Base-by-base conservation (phyloP, 2,113 vertebrate species). In the Anolis sagrei region DNA sequence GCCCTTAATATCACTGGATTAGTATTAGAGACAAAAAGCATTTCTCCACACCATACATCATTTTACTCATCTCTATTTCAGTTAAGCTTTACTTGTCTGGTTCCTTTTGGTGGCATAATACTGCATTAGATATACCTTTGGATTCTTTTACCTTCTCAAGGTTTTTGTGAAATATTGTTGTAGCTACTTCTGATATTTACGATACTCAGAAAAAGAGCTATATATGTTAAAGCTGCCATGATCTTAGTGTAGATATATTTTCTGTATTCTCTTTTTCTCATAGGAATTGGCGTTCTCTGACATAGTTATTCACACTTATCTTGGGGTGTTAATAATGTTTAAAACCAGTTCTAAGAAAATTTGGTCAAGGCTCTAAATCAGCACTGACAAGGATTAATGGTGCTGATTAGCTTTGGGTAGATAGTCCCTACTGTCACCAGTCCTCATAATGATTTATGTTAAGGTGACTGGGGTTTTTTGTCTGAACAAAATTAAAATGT, bases 401-500 rank as follows among this genome's bases (percentile, higher is more conserved):
- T 48, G 39, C 58, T 48, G 29, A 64, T 19, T 80, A 44, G 36
- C 61, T 39, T 64, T 14, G 54, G 58, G 34, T 54, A 70, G 48
- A 29, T 44, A 79, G 69, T 73, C 84, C 72, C 11, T 78, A 34
- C 27, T 39, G 76, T 61, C 48, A 79, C 5, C 5, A 70, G 34
- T 39, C 70, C 8, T 36, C 34, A 70, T 62, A 25, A 69, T 36
- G 72, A 34, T 76, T 51, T 1, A 0, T 0, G 0, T 1, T 21
- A 66, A 88, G n/a, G 72, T 32, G 77, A n/a, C 79, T 23, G 39
- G 39, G 39, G 39, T 81, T 75, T 77, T 23, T 48, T 69, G 27
- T 5, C 69, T 61, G 68, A 76, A 51, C 11, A 82, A 77, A 83
- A 86, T 64, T 51, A 79, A 84, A 86, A n/a, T 27, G 34, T 79